These are phyloP conservation scores for Anarsia innoxiella DNA, from an alignment of 2,888 invertebrate genomes.

Conservation along the genomic window DNA sequence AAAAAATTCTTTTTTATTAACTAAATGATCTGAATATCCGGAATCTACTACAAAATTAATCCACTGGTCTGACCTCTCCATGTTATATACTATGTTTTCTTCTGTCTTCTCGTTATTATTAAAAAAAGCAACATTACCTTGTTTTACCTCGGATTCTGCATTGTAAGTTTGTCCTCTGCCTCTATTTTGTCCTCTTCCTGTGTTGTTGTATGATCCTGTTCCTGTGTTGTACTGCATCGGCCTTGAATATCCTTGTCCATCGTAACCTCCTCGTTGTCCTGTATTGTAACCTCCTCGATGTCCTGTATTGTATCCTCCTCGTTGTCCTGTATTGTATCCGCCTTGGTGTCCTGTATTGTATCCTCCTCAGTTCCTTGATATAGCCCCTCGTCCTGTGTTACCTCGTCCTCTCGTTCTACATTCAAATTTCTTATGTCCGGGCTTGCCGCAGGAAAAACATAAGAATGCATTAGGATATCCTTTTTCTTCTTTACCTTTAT, in stretches of 20 bases:
- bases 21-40: neutral
- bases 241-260: neutral
- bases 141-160: neutral
- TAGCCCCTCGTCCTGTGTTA: neutral
- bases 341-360: neutral
- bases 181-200: neutral
- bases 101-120: no score
- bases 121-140: no score
- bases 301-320: neutral
- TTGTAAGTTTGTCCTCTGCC: neutral
- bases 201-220: no score
- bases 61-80: no score
- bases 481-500: neutral
- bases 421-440: neutral
- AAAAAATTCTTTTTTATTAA: constrained; percentile 1
- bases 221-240: no score
- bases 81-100: no score
- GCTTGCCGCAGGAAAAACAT: neutral
- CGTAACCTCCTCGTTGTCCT: neutral
- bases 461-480: neutral
- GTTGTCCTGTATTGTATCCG: neutral
- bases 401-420: neutral
- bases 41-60: no score
- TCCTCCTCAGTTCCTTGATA: neutral
- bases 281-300: neutral